Base-by-base conservation (phyloP, 2,888 invertebrate genomes). In the Drosophila setosimentum region DNA sequence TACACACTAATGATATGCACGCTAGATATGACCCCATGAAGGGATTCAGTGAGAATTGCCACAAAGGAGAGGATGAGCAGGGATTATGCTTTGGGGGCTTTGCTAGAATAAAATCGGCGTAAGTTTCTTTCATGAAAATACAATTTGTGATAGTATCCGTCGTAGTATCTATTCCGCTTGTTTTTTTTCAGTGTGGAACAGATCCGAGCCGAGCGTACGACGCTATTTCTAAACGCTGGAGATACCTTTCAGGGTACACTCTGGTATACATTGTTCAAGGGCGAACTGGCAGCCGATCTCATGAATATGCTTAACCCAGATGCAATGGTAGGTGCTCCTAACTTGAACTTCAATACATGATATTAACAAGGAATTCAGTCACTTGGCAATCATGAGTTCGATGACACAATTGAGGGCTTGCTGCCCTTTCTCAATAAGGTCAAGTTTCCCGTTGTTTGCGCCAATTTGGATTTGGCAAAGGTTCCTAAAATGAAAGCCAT, bases 1-100 rank as follows among this genome's bases (percentile, higher is more conserved):
- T 98, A 0, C 98, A 98, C 93, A 97, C 96, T 78, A 98, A 98
- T 91, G 98, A 98, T 91, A 96, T 98, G 94, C 98, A 98, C 91
- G 95, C 96, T 1, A 94, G 96, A 71, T 97, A 96, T 87, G 96
- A 97, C 64, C 95, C 97, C 91, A 96, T 96, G 0, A 96, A 96
- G 8, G 94, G 93, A 68, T 93, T 94, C 54, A 95, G 96, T 16
- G 95, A 95, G 0, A 93, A 93, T 2, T 95, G 95, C 82, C 94
- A 94, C 11, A 83, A 91, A 0, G 93, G 91, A 0, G 94, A 95
- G 27, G 92, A 94, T 21, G 93, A 94, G 3, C 93, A 92, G 1
- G 94, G 94, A 0, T 94, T 94, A 37, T 98, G 97, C 93, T 97
- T 95, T 87, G 98, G 98, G 2, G 98, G 98, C 0, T 96, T 97